Evolutionary conservation across 2,113 vertebrate species (phyloP).

Genomic region (Craseonycteris thonglongyai): DNA sequence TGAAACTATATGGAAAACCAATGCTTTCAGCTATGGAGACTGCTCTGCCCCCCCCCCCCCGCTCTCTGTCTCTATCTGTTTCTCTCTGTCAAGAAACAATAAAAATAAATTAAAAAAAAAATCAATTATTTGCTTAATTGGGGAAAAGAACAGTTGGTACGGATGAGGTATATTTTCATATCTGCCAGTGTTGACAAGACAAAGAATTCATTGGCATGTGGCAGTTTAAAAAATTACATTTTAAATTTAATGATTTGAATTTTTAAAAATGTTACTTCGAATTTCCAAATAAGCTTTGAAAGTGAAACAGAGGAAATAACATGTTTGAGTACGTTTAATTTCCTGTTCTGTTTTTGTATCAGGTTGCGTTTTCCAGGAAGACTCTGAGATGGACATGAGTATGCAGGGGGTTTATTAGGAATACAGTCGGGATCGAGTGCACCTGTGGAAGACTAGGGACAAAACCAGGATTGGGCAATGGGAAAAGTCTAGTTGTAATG

Average conservation of each 20-base stretch:
- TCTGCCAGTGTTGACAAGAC: neutral
- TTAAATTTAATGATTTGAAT: neutral
- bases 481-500: neutral
- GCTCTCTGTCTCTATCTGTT: too few relatives aligned
- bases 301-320: neutral
- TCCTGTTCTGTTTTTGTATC: neutral
- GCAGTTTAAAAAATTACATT: neutral
- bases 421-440: fast-evolving
- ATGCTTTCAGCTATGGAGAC: too few relatives aligned
- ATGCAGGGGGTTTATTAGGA: neutral
- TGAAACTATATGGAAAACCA: too few relatives aligned
- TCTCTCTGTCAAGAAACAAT: too few relatives aligned
- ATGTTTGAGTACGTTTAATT: neutral
- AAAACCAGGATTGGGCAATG: neutral
- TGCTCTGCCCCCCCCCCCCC: too few relatives aligned
- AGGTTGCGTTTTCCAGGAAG: neutral
- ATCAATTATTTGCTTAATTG: neutral
- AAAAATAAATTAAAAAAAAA: too few relatives aligned
- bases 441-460: neutral
- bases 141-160: neutral
- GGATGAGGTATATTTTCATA: neutral
- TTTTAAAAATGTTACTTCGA: neutral
- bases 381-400: neutral
- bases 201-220: neutral
- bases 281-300: neutral